Evolutionary conservation across 2,888 invertebrate species (phyloP).

Genomic region (Reticulitermes lucifugus): DNA sequence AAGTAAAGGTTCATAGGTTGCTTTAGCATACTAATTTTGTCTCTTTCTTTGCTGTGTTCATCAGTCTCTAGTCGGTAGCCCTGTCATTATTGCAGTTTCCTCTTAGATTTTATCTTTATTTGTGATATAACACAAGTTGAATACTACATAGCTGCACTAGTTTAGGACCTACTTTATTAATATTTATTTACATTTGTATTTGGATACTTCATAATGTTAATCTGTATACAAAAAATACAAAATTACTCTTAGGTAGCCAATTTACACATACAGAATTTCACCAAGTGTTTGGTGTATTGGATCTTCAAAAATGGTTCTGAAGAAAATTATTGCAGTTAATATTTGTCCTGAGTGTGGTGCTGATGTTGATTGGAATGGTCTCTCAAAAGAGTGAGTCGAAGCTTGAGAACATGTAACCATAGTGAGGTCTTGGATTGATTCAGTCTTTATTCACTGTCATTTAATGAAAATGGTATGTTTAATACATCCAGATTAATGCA

Average conservation of each 20-base stretch:
- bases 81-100: slow-evolving; percentile 24
- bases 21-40: slow-evolving; percentile 27
- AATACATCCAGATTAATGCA: slow-evolving; percentile 32
- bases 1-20: slow-evolving; percentile 43
- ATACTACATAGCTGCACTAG: not conserved
- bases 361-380: not conserved
- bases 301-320: not conserved
- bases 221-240: not conserved
- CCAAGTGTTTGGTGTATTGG: slow-evolving; percentile 1
- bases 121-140: slow-evolving; percentile 19
- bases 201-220: slow-evolving; percentile 1
- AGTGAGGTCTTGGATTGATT: slow-evolving; percentile 27
- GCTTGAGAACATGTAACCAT: not conserved
- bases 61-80: slow-evolving; percentile 43
- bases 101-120: slow-evolving; percentile 11
- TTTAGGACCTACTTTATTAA: not conserved
- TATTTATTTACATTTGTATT: slow-evolving; percentile 19
- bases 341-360: slow-evolving; percentile 33
- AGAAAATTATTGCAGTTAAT: slow-evolving; percentile 21
- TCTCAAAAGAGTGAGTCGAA: not conserved
- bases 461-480: slow-evolving; percentile 5
- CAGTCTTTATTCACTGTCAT: not conserved
- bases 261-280: slow-evolving; percentile 11
- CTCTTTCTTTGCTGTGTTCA: slow-evolving; percentile 24
- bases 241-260: not conserved